Base-by-base conservation (phyloP, 2,797 vertebrate genomes). In the Etheostoma nigrum region DNA sequence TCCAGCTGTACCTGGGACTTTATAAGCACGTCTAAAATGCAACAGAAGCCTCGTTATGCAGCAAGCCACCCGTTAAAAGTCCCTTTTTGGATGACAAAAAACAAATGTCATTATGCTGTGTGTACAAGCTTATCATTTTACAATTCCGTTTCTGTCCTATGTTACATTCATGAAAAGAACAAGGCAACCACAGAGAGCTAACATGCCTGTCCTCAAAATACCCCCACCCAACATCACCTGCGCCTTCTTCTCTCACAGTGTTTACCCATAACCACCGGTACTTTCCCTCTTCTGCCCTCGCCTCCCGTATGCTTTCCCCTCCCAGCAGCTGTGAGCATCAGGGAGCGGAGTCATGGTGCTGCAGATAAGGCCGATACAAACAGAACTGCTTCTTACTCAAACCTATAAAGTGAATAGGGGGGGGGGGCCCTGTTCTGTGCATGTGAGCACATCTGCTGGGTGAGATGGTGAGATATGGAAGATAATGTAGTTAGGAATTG, bases 101-200 rank as follows among this genome's bases (percentile, higher is more conserved):
- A 84, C 74, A 81, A 81, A 78, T 33, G 60, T 72, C 48, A 59
- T 48, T 66, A 67, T 14, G 66, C 54, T n/a, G 76, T 62, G 60
- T 82, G 60, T 82, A 72, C 40, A 62, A 90, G 88, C 83, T 74
- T 64, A 57, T 53, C 42, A 8, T 58, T 74, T 74, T 71, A 83
- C 84, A 78, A 51, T 81, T 83, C 74, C 42, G 63, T 73, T 86
- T 79, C 64, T 54, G 74, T 73, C 64, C 72, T 88, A 86, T 81
- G 58, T 83, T 91, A 92, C 89, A 94, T 93, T 93, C 92, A 87
- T 68, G 67, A 78, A 78, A 83, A 86, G 78, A 90, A 88, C 82
- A 89, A 91, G 90, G 90, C 87, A 87, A 80, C 76, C 42, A 63
- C 69, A 81, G 68, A 78, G 73, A 79, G 83, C 79, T 84, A 63